These are phyloP conservation scores for Phalacrocorax aristotelis DNA, from an alignment of 2,113 vertebrate species.

Conservation along the genomic window DNA sequence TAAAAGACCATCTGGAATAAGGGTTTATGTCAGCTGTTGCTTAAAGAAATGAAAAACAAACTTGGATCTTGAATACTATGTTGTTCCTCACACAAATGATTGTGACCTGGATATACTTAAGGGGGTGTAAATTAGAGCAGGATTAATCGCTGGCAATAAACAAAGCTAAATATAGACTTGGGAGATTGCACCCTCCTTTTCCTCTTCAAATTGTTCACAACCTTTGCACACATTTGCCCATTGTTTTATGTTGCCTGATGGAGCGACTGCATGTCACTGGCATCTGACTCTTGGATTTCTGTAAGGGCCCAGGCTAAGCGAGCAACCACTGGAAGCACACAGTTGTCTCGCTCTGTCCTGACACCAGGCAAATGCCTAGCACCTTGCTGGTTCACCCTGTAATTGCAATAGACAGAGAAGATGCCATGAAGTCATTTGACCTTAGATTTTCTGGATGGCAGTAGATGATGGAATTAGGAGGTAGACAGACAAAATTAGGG, in stretches of 20 bases:
- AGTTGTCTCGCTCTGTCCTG: accelerated
- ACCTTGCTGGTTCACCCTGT: not conserved
- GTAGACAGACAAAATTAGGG: not conserved
- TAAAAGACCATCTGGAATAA: slow-evolving; percentile 42
- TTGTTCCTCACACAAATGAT: slow-evolving; percentile 28
- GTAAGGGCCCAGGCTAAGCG: not conserved
- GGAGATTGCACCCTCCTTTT: not conserved
- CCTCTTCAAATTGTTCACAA: not conserved
- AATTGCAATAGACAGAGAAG: not conserved
- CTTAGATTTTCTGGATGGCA: not conserved
- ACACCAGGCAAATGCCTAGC: not conserved
- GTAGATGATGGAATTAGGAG: not conserved
- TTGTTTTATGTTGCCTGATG: not conserved
- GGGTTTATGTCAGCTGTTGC: slow-evolving; percentile 11
- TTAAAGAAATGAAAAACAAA: slow-evolving; percentile 16
- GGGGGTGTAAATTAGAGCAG: not conserved
- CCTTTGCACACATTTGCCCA: not conserved
- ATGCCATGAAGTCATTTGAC: not conserved
- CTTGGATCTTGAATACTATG: not conserved
- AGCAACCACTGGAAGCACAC: not conserved
- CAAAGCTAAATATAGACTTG: not conserved
- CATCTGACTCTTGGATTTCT: not conserved
- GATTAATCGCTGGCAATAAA: not conserved
- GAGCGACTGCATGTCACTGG: not conserved
- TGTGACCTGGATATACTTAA: not conserved